A percentile compares a stretch with the other conserved stretches of the same genome.
phyloP scores from a whole-genome alignment of 2,888 invertebrate genomes.

The Coleophora flavipennella region DNA sequence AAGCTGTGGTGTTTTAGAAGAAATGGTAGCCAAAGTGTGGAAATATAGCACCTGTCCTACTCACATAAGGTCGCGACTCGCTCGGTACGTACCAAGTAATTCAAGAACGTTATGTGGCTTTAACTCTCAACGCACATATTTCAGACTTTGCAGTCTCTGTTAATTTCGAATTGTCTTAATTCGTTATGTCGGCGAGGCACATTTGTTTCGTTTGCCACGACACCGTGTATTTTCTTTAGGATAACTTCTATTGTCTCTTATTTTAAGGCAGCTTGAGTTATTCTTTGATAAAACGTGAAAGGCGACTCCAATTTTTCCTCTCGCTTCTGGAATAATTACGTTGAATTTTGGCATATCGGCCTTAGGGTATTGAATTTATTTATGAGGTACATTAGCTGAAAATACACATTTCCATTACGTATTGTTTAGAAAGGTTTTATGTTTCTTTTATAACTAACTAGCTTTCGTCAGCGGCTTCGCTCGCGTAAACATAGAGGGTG shows the following conservation, averaged over 20 bases:
- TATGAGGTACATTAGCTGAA: too few relatives aligned
- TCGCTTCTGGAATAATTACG: too few relatives aligned
- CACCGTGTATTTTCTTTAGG: conserved; percentile 31
- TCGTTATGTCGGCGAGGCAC: conserved; percentile 49
- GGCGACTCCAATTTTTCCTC: background rate
- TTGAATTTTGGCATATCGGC: too few relatives aligned
- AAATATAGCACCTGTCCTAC: conserved; percentile 24
- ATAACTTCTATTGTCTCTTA: conserved; percentile 27
- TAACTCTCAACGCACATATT: conserved; percentile 41
- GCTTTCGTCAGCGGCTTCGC: too few relatives aligned
- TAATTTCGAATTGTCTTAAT: conserved; percentile 67
- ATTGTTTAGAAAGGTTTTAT: too few relatives aligned
- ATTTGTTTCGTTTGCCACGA: conserved; percentile 46
- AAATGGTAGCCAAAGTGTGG: conserved; percentile 14
- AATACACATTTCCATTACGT: too few relatives aligned
- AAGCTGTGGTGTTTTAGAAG: conserved; percentile 22
- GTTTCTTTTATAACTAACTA: too few relatives aligned
- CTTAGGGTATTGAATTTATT: too few relatives aligned
- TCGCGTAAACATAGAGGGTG: too few relatives aligned
- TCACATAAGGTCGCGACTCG: conserved; percentile 32
- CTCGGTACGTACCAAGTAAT: conserved; percentile 21
- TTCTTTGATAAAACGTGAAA: background rate
- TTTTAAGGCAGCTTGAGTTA: conserved; percentile 16
- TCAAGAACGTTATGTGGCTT: conserved; percentile 34
- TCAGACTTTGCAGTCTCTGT: conserved; percentile 53